phyloP scores from a whole-genome alignment of 2,888 invertebrate genomes.

The Drosophila mercatorum region DNA sequence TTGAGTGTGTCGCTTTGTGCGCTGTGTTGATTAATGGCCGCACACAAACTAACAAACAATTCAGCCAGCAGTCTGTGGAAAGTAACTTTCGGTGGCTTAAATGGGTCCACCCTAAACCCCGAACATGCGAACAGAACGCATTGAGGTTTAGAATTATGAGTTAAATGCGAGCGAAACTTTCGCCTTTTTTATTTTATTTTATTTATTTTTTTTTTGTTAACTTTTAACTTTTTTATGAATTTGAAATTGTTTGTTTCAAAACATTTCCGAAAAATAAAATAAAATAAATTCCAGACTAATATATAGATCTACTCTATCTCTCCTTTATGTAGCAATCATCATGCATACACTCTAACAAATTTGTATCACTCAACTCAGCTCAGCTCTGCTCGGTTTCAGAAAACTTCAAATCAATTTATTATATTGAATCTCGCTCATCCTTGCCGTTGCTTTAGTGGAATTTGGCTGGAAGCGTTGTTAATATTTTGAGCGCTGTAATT shows the following conservation, averaged over 20 bases:
- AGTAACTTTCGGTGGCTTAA: constrained; percentile 28
- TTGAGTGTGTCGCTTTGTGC: constrained; percentile 37
- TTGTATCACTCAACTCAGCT: not conserved
- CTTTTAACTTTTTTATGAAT: not conserved
- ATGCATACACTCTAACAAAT: not conserved
- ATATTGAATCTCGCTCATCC: constrained; percentile 29
- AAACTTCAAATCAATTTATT: constrained; percentile 51
- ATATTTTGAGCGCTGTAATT: constrained; percentile 75
- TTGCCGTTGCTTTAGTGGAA: constrained; percentile 21
- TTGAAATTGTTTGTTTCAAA: not conserved
- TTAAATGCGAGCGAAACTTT: not conserved
- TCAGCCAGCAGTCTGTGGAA: constrained; percentile 51
- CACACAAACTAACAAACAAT: constrained; percentile 60
- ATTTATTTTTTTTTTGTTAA: not conserved
- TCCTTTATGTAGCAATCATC: not conserved
- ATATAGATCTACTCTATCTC: not conserved
- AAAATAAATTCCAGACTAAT: not conserved
- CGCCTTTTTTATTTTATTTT: not conserved
- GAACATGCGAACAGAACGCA: not conserved
- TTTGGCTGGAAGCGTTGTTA: constrained; percentile 56
- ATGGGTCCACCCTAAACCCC: constrained; percentile 8
- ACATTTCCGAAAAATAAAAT: not conserved
- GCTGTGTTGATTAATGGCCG: constrained; percentile 73
- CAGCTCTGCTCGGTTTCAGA: not conserved
- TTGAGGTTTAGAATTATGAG: constrained; percentile 1